These are phyloP conservation scores for Trissolcus basalis DNA, from an alignment of 1,140 invertebrate genomes.

Conservation along the genomic window DNA sequence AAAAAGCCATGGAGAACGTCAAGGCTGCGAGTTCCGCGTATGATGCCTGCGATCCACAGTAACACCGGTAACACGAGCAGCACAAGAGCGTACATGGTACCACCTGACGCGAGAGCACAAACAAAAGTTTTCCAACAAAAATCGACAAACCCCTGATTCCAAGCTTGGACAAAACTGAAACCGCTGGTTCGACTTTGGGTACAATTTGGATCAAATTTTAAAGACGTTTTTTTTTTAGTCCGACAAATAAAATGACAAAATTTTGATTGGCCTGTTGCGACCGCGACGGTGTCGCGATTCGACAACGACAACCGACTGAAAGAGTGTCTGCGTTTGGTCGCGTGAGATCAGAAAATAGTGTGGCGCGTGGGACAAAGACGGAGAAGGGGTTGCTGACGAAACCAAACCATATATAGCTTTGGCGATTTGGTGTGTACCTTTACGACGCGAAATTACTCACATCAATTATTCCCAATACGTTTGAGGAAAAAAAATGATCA, in stretches of 20 bases:
- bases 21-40: conserved; percentile 27
- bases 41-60: conserved; percentile 48
- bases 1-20: conserved; percentile 27
- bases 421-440: conserved; percentile 41
- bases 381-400: conserved; percentile 46
- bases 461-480: conserved; percentile 30
- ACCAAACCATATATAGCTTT: conserved; percentile 52
- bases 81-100: conserved; percentile 49
- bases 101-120: conserved; percentile 16
- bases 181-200: too few species aligned
- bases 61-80: conserved; percentile 54
- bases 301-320: conserved; percentile 41
- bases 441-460: conserved; percentile 40
- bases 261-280: too few species aligned
- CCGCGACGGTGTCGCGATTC: conserved; percentile 33
- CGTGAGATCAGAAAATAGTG: conserved; percentile 56
- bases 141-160: background rate
- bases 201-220: too few species aligned
- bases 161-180: too few species aligned
- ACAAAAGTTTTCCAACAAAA: conserved; percentile 6
- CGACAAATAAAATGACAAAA: too few species aligned
- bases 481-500: conserved; percentile 6
- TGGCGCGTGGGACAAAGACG: conserved; percentile 48
- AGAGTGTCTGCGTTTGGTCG: conserved; percentile 47
- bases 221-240: too few species aligned